phyloP scores from a whole-genome alignment of 2,797 vertebrate genomes.

The Cyclura pinguis region DNA sequence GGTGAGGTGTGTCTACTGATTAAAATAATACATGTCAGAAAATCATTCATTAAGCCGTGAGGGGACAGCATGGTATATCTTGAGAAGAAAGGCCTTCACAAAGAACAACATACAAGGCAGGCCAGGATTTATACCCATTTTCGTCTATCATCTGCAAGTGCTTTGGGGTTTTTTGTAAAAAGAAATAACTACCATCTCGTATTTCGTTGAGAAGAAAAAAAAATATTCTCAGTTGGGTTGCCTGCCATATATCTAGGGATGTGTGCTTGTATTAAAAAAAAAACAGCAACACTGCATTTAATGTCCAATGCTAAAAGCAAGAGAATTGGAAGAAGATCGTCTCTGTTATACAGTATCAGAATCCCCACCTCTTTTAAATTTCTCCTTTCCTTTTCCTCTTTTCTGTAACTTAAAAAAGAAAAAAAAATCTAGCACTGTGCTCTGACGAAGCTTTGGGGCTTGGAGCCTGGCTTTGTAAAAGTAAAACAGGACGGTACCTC shows the following conservation, averaged over 20 bases:
- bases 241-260: constrained; percentile 71
- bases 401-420: background rate
- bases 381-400: background rate
- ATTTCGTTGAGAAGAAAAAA: constrained; percentile 58
- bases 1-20: constrained; percentile 21
- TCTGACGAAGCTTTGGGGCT: constrained; percentile 70
- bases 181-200: constrained; percentile 53
- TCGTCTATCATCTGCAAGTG: constrained; percentile 72
- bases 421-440: constrained; percentile 68
- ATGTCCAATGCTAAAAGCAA: constrained; percentile 74
- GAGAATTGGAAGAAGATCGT: constrained; percentile 58
- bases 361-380: constrained; percentile 16
- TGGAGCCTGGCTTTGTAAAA: constrained; percentile 50
- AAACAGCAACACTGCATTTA: constrained; percentile 32
- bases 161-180: constrained; percentile 64
- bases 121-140: constrained; percentile 55
- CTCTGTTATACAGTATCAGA: constrained; percentile 57
- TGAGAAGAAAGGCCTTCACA: constrained; percentile 68
- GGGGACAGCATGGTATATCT: constrained; percentile 68
- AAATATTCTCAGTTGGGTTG: constrained; percentile 65
- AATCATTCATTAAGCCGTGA: constrained; percentile 68
- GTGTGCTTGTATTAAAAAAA: constrained; percentile 61
- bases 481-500: constrained; percentile 58
- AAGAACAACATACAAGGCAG: constrained; percentile 58
- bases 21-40: constrained; percentile 41